These are phyloP conservation scores for Phymastichus coffea DNA, from an alignment of 1,140 invertebrate species.

Conservation along the genomic window DNA sequence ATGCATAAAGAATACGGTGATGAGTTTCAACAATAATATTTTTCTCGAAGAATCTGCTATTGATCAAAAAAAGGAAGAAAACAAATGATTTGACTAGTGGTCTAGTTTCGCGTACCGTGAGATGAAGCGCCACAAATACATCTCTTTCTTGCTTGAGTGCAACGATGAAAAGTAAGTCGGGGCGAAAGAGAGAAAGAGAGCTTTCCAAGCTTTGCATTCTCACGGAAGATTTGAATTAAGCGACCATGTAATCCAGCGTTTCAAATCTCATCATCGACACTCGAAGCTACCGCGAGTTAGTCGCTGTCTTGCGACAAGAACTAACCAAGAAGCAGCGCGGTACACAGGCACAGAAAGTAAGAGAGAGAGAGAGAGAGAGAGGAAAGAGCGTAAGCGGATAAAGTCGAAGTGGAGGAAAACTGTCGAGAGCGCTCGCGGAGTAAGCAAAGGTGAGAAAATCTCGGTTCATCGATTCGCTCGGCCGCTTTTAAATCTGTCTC, in stretches of 20 bases:
- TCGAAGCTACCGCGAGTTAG: no score
- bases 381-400: not conserved
- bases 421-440: not conserved
- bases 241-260: not conserved
- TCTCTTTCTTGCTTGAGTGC: no score
- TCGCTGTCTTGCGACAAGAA: not conserved
- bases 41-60: no score
- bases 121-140: no score
- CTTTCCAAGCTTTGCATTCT: not conserved
- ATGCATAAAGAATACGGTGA: no score
- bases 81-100: no score
- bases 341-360: not conserved
- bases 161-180: no score
- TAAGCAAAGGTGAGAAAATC: constrained; percentile 1
- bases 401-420: not conserved
- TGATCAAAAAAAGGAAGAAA: no score
- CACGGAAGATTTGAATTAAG: constrained; percentile 10
- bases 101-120: no score
- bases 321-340: not conserved
- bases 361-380: not conserved
- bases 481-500: constrained; percentile 11
- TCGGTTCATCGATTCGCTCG: constrained; percentile 10
- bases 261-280: constrained; percentile 4
- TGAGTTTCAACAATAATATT: no score
- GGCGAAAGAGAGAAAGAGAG: no score